phyloP scores from a whole-genome alignment of 2,888 invertebrate species.

The Proisotoma minuta region DNA sequence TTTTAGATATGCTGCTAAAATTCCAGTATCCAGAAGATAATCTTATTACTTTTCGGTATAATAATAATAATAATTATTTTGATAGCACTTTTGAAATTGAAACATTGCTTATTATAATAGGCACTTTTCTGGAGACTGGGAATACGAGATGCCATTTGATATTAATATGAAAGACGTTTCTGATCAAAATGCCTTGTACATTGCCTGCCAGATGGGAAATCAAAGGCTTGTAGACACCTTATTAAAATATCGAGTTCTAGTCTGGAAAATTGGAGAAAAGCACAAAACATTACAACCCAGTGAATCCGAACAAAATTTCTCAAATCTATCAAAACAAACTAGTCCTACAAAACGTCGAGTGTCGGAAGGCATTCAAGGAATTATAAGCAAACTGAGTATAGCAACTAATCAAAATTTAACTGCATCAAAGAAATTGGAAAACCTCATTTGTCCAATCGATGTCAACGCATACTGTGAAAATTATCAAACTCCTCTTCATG shows the following conservation, averaged over 20 bases:
- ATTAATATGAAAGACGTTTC: conserved; percentile 84
- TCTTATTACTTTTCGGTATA: conserved; percentile 60
- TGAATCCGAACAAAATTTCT: conserved; percentile 27
- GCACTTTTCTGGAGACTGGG: conserved; percentile 50
- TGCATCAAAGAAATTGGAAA: conserved; percentile 43
- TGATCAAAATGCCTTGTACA: conserved; percentile 84
- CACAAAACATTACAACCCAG: conserved; percentile 8
- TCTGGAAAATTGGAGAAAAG: conserved; percentile 38
- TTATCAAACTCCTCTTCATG: conserved; percentile 76
- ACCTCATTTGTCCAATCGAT: conserved; percentile 63
- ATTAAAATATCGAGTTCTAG: conserved; percentile 54
- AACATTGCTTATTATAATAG: too few relatives aligned
- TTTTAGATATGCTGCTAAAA: conserved; percentile 70
- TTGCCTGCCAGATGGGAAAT: conserved; percentile 80
- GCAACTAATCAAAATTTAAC: conserved; percentile 45
- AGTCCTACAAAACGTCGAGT: conserved; percentile 65
- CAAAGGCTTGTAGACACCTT: conserved; percentile 70
- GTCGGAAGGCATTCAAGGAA: conserved; percentile 80
- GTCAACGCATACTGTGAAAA: conserved; percentile 70
- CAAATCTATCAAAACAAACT: conserved; percentile 16
- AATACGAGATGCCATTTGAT: conserved; percentile 85
- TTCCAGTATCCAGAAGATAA: conserved; percentile 73
- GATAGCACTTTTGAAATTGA: not conserved
- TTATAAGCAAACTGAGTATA: conserved; percentile 68
- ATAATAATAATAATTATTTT: conserved; percentile 16